These are phyloP conservation scores for Gouania willdenowi DNA, from an alignment of 2,797 vertebrate genomes.

Conservation along the genomic window DNA sequence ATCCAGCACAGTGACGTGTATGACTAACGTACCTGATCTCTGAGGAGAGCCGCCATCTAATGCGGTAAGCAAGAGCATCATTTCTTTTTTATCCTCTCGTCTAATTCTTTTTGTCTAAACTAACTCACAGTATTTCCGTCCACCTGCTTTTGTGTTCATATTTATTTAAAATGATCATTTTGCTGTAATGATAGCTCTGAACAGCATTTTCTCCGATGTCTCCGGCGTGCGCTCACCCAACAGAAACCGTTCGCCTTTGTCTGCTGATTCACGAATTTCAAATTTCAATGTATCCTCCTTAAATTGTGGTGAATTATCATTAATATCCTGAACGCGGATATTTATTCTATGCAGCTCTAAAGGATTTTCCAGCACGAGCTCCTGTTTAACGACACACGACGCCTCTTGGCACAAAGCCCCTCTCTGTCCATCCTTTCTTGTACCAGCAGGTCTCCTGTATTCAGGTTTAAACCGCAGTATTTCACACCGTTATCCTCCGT, in stretches of 20 bases:
- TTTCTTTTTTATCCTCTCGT: slow-evolving; percentile 21
- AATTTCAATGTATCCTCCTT: slow-evolving; percentile 53
- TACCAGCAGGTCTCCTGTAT: slow-evolving; percentile 42
- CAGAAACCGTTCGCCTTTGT: slow-evolving; percentile 43
- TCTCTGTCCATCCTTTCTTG: slow-evolving; percentile 55
- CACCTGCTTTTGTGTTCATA: slow-evolving; percentile 6
- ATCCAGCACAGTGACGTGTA: slow-evolving; percentile 50
- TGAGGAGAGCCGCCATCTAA: slow-evolving; percentile 67
- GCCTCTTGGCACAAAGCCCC: slow-evolving; percentile 49
- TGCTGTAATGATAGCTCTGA: slow-evolving; percentile 27
- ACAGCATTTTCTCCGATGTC: slow-evolving; percentile 68
- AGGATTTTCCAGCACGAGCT: slow-evolving; percentile 73
- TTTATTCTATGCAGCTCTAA: slow-evolving; percentile 68
- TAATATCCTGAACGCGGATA: slow-evolving; percentile 71
- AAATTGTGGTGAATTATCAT: slow-evolving; percentile 74
- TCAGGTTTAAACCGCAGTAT: slow-evolving; percentile 43
- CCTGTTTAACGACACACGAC: slow-evolving; percentile 60
- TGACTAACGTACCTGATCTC: slow-evolving; percentile 47
- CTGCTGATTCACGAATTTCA: slow-evolving; percentile 63
- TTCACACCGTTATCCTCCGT: slow-evolving; percentile 6
- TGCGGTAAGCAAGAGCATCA: slow-evolving; percentile 38
- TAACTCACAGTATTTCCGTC: slow-evolving; percentile 26
- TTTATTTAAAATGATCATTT: slow-evolving; percentile 43
- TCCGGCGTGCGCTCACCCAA: slow-evolving; percentile 64
- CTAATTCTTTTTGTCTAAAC: slow-evolving; percentile 47